Evolutionary conservation across 2,113 vertebrate genomes (phyloP).

Genomic region (Plotosus lineatus): DNA sequence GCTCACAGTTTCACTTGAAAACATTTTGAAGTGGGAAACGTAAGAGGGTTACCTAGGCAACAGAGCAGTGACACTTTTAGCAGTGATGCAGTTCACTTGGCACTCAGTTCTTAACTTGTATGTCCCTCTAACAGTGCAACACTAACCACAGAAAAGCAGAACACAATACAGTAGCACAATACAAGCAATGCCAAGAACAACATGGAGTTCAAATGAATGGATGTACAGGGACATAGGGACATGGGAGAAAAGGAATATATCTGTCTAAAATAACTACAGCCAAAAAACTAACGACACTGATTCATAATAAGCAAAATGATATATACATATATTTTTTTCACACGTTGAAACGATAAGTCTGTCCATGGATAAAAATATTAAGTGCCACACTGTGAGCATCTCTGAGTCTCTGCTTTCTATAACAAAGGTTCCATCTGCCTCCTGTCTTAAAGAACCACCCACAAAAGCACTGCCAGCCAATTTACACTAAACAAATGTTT

Average conservation of each 20-base stretch:
- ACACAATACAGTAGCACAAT: background rate
- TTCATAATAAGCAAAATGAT: background rate
- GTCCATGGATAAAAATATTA: background rate
- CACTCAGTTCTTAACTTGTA: no score
- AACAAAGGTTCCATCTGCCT: constrained; percentile 46
- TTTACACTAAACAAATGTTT: constrained; percentile 58
- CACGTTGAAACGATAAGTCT: background rate
- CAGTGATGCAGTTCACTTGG: no score
- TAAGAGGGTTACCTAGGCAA: no score
- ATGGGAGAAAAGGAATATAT: background rate
- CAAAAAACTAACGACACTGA: background rate
- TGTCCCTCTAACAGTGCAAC: background rate
- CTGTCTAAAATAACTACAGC: background rate
- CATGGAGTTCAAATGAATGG: background rate
- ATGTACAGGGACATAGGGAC: no score
- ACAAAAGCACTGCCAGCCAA: constrained; percentile 44
- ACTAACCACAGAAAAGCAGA: background rate
- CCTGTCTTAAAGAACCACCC: constrained; percentile 43
- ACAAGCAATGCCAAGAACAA: background rate
- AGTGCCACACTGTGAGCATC: background rate
- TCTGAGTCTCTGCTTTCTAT: constrained; percentile 15
- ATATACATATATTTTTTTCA: background rate
- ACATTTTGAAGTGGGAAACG: no score
- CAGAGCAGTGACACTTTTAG: no score
- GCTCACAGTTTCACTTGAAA: no score